These are phyloP conservation scores for Eospalax fontanierii DNA, from an alignment of 2,797 vertebrate genomes.

Conservation along the genomic window DNA sequence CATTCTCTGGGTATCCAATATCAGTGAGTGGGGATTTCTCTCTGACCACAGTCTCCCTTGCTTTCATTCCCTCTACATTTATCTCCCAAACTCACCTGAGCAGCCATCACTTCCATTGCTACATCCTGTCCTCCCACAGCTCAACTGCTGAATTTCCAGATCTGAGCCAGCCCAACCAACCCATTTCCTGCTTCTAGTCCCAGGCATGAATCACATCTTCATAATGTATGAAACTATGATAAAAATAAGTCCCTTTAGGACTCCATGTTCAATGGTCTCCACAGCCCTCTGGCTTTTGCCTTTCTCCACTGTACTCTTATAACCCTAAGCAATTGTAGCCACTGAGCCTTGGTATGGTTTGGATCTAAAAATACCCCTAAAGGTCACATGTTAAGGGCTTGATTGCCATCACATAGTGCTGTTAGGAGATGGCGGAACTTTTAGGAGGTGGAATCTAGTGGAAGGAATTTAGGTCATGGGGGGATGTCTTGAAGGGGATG, in stretches of 20 bases:
- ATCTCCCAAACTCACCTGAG: not conserved
- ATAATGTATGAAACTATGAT: not conserved
- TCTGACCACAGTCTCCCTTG: not conserved
- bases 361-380: not conserved
- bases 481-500: not conserved
- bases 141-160: not conserved
- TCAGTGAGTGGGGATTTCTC: too few species aligned
- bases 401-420: not conserved
- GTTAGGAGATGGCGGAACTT: not conserved
- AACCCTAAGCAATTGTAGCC: not conserved
- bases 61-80: not conserved
- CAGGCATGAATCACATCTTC: not conserved
- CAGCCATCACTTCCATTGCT: not conserved
- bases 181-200: too few species aligned
- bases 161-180: not conserved
- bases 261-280: not conserved
- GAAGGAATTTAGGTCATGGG: not conserved
- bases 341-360: not conserved
- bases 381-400: not conserved
- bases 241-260: not conserved
- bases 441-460: not conserved
- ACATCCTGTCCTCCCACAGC: not conserved
- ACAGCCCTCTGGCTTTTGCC: not conserved
- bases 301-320: not conserved
- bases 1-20: not conserved